These are phyloP conservation scores for Andrena camellia DNA, from an alignment of 2,888 invertebrate species.

Conservation along the genomic window DNA sequence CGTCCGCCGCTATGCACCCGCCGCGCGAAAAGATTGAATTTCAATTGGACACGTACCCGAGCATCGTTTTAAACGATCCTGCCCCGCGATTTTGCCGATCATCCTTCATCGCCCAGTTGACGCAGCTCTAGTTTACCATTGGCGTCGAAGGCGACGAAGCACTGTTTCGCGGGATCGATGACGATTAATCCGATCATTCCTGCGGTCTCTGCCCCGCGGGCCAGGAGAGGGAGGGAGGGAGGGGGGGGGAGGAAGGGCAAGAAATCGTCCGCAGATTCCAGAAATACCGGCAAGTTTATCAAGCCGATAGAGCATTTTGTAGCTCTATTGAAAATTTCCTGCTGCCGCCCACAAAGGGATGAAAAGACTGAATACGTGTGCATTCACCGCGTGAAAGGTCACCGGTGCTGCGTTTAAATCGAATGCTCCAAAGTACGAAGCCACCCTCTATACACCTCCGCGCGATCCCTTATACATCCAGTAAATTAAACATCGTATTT, in stretches of 20 bases:
- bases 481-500: background rate
- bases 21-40: background rate
- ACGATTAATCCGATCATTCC: too few relatives aligned
- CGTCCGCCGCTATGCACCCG: background rate
- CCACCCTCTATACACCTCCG: background rate
- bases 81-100: background rate
- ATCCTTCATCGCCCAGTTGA: background rate
- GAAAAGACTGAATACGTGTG: slow-evolving; percentile 36
- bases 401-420: slow-evolving; percentile 17
- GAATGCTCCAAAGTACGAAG: background rate
- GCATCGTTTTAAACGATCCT: background rate
- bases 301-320: slow-evolving; percentile 36
- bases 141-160: background rate
- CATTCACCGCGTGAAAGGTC: slow-evolving; percentile 25
- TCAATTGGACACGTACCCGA: background rate
- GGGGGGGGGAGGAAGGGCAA: too few relatives aligned
- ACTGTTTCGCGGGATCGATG: too few relatives aligned
- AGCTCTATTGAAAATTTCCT: slow-evolving; percentile 50
- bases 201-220: too few relatives aligned
- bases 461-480: background rate
- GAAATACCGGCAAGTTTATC: slow-evolving; percentile 41
- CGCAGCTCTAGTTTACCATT: background rate
- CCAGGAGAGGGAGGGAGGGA: too few relatives aligned
- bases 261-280: slow-evolving; percentile 17
- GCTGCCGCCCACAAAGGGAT: slow-evolving; percentile 19